Evolutionary conservation across 2,797 vertebrate species (phyloP), one percentile per base, ranked within the genome.

Genomic region (Aphelocoma californica): DNA sequence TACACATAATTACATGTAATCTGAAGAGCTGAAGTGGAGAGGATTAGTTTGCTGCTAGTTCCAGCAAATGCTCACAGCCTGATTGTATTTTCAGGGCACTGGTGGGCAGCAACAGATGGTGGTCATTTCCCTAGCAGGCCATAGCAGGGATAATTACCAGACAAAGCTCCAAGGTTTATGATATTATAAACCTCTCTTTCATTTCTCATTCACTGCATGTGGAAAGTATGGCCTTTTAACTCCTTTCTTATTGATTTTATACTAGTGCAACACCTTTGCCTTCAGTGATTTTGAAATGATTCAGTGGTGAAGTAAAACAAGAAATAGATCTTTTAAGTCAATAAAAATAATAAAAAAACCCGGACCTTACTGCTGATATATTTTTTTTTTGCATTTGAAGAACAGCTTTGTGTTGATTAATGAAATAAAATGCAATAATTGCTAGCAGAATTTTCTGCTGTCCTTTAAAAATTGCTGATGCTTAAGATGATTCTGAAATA

Each of bases 81-180:
- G 82, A 70, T 5, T 81, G 66, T 84, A 66, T 93, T 91, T 94
- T 73, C 92, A 86, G 82, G 85, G 60, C 74, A 80, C 56, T 92
- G 88, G 90, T 88, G 88, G 71, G 88, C 83, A 95, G 94, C 90
- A 95, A 85, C 96, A 97, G 96, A 97, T 96, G 95, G 93, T 93
- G 95, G 95, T 92, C 95, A 95, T 96, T 95, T 95, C 91, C 95
- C 86, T 94, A 91, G 93, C 71, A 96, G 34, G 48, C 83, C 71
- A 34, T 90, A 94, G 20, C 7, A 0, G 67, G 80, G 62, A 84
- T 95, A 96, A 97, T 95, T 92, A 96, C 74, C 56, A 93, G 88
- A 93, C 50, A 60, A 48, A 67, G 71, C 86, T 94, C 93, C 94
- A 96, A 95, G 88, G 94, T 94, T 96, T 96, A 95, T 92, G 93